Base-by-base conservation (phyloP, 2,888 invertebrate genomes). In the Chaetogeoica ovagalla region DNA sequence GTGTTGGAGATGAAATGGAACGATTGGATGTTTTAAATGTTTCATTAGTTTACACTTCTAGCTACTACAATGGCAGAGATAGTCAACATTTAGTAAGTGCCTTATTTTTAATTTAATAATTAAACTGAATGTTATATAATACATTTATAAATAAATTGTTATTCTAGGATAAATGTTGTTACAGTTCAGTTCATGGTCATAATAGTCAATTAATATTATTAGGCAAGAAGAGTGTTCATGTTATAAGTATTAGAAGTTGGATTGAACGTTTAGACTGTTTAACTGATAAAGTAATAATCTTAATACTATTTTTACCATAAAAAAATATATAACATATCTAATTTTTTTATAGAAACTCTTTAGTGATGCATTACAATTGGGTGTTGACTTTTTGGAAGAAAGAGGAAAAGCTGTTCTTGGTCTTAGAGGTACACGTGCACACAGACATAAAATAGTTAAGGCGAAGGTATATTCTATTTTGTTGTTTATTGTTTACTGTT, bases 1-100 rank as follows among this genome's bases (percentile, higher is more conserved):
- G 95, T 82, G 91, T 92, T 0, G 94, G 95, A 85, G 93, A 94
- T 84, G 95, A 96, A 86, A 88, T 94, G 30, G 95, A 95, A 87
- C 89, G 92, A 39, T 87, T 94, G 83, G 95, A 96, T 86, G 89
- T 96, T 83, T 92, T 92, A 55, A 90, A 90, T 85, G 92, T 94
- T 21, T 92, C 93, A 62, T 89, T 96, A 62, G 94, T 95, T 0
- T 96, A 95, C 85, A 92, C 93, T 66, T 94, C 94, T 55, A 94
- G 95, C 65, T 94, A 93, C 86, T 94, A 93, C 85, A 91, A 96
- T 88, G 98, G 94, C 0, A 96, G 96, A 85, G 98, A 93, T 82
- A 92, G 91, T 85, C 89, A 90, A 86, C 94, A 94, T 17, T 89
- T 94, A 90, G 89, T 89, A 85, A 86, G 86, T 82, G 17, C 66